Evolutionary conservation across 2,888 invertebrate species (phyloP).

Genomic region (Sabatieria punctata): DNA sequence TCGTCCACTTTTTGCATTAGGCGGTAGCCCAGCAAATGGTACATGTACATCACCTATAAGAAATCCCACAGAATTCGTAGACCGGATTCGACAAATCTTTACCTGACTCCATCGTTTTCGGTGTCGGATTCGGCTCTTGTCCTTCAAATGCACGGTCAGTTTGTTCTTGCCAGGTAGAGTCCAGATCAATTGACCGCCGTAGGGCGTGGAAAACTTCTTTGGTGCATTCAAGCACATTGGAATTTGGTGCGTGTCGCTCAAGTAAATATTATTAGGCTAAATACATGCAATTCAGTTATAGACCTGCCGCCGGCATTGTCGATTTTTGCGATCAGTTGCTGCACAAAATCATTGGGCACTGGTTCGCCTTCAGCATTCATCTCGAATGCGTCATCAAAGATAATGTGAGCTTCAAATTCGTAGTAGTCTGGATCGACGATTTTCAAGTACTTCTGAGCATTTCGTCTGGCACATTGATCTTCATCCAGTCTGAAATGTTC

Average conservation of each 20-base stretch:
- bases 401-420: slow-evolving; percentile 82
- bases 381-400: slow-evolving; percentile 95
- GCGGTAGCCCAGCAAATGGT: slow-evolving; percentile 85
- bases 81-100: no score
- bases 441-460: slow-evolving; percentile 58
- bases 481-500: slow-evolving; percentile 58
- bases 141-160: slow-evolving; percentile 89
- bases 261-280: slow-evolving; percentile 6
- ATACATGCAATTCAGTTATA: no score
- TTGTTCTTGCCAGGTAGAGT: slow-evolving; percentile 90
- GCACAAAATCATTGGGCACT: slow-evolving; percentile 82
- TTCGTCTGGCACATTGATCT: slow-evolving; percentile 68
- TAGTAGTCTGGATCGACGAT: slow-evolving; percentile 69
- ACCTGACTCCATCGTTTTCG: slow-evolving; percentile 98
- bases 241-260: slow-evolving; percentile 60
- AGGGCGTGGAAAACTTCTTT: slow-evolving; percentile 78
- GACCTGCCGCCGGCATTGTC: slow-evolving; percentile 87
- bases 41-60: slow-evolving; percentile 92
- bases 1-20: slow-evolving; percentile 84
- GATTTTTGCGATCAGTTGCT: slow-evolving; percentile 69
- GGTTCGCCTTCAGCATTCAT: slow-evolving; percentile 68
- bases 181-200: slow-evolving; percentile 90
- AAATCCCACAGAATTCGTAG: no score
- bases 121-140: slow-evolving; percentile 88
- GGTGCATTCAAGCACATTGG: slow-evolving; percentile 75